Base-by-base conservation (phyloP, 2,113 vertebrate genomes). In the Eptesicus fuscus region DNA sequence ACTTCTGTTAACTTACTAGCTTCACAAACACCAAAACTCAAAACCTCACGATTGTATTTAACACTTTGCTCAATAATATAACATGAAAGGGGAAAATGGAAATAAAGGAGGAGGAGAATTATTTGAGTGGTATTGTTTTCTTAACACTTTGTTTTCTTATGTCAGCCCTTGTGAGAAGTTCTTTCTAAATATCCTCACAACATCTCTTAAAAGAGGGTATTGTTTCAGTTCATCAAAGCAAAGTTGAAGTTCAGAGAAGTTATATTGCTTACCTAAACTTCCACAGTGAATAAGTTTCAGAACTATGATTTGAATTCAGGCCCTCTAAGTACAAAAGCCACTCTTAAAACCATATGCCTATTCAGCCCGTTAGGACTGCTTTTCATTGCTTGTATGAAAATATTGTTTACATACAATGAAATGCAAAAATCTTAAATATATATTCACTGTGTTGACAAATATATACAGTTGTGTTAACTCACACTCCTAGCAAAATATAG, bases 61-160 rank as follows among this genome's bases (percentile, higher is more conserved):
- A 92, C 61, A 93, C 71, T 51, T 91, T 51, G 25, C 37, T 94
- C 44, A 53, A 20, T 67, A 89, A 80, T 67, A 80, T 67, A 80
- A 95, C 76, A 83, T 93, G n/a, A 74, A 95, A 16, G 59, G 61
- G 56, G 28, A 42, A 20, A 35, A 25, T 22, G 9, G 32, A 5
- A 12, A 65, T 56, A 16, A 44, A 86, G 37, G 32, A 70, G 37
- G 30, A 69, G 23, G 61, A 63, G 16, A 96, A 73, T 59, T 88
- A 95, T 87, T 90, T 65, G 65, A 90, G 76, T 82, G 65, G 32
- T 44, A 79, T 93, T 96, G 53, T 91, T 88, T 94, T 96, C 79
- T 91, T 69, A 82, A 83, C 42, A 83, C 30, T 35, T 73, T 25
- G 22, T 59, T 59, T 25, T 61, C 59, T 61, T 32, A 63, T 63